Evolutionary conservation across 1,140 invertebrate species (phyloP), one percentile per base, ranked within the genome.

Genomic region (Coelopa frigida): DNA sequence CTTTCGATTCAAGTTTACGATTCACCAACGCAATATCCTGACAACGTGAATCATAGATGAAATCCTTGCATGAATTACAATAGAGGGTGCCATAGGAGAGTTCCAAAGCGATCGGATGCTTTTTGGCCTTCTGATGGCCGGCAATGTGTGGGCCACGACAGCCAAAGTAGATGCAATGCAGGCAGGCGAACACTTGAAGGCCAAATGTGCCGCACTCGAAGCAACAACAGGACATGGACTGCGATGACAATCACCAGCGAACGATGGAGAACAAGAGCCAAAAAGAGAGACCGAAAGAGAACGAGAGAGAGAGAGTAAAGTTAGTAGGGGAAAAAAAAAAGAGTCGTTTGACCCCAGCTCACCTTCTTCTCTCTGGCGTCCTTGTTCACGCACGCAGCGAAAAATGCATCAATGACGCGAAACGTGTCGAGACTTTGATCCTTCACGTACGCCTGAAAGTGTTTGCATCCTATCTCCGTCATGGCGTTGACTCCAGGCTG

Each of bases 121-220:
- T 85, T 56, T 85, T 85, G 10, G 75, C 74, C 61, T 81, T 82
- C 24, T 82, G 80, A 75, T 95, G 92, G 41, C 89, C 83, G 58
- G 89, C 83, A 53, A 94, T 89, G 61, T 94, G 91, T 24, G 80
- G 76, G 38, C 72, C 76, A 53, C 88, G 87, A 67, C 93, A 96
- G 17, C 87, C 91, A 71, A 95, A 91, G 70, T 81, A 93, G 52
- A 94, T 87, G 73, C 93, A 96, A 51, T 90, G 84, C 20, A 95
- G 72, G 70, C 93, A 96, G 21, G 88, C 85, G 73, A 93, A 89
- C 46, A 94, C 73, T 36, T 87, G 78, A 29, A 83, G 80, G 32
- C 82, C 81, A 52, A 80, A 75, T 37, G 79, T 78, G 54, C 83
- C 78, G 71, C 89, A 93, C 40, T 79, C 80, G 18, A 68, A 68